A percentile compares a stretch with the other conserved stretches of the same genome.
Evolutionary conservation across 1,140 invertebrate species (phyloP).

Genomic region (Lineus longissimus): DNA sequence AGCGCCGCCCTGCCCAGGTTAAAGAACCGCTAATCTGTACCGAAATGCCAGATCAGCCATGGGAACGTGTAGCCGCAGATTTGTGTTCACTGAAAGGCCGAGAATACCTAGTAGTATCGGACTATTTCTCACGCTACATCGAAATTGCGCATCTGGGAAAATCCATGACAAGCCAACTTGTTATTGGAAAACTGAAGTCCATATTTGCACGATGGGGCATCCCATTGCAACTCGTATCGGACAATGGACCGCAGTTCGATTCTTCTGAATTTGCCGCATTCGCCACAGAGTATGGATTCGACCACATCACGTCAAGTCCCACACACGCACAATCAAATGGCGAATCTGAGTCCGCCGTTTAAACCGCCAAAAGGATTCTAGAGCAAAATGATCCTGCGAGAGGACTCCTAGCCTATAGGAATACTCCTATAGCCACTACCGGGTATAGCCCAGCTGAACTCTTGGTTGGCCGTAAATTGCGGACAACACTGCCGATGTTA

Average conservation of each 20-base stretch:
- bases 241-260: slow-evolving; percentile 31
- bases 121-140: slow-evolving; percentile 24
- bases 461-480: slow-evolving; percentile 10
- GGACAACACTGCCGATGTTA: slow-evolving; percentile 11
- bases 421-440: slow-evolving; percentile 2
- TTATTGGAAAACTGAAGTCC: slow-evolving; percentile 21
- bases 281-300: slow-evolving; percentile 20
- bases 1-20: not conserved
- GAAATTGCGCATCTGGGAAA: slow-evolving; percentile 18
- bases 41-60: slow-evolving; percentile 11
- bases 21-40: not conserved
- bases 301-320: slow-evolving; percentile 22
- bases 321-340: slow-evolving; percentile 25
- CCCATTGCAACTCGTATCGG: slow-evolving; percentile 18
- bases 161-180: not conserved
- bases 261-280: slow-evolving; percentile 26
- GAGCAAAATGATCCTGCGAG: slow-evolving; percentile 10
- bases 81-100: slow-evolving; percentile 11
- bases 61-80: slow-evolving; percentile 13
- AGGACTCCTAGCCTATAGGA: slow-evolving; percentile 11
- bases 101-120: slow-evolving; percentile 18
- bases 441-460: slow-evolving; percentile 15
- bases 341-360: slow-evolving; percentile 20
- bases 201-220: slow-evolving; percentile 29
- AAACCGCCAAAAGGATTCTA: slow-evolving; percentile 23